Evolutionary conservation across 1,140 invertebrate genomes (phyloP).

Genomic region (Physella acuta): DNA sequence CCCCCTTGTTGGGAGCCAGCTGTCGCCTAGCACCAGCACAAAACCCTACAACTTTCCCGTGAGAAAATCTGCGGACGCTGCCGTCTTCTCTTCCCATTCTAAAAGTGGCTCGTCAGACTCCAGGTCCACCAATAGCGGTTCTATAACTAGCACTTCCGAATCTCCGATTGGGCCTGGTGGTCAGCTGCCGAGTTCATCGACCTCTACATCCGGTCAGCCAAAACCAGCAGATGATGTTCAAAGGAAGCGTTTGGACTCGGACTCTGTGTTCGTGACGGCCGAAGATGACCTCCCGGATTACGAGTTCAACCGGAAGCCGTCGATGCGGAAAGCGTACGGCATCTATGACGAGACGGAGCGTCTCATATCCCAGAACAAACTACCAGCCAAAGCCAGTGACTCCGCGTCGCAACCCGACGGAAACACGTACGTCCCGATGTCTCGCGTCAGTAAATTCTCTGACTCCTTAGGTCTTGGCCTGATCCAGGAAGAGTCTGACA

Average conservation of each 20-base stretch:
- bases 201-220: background rate
- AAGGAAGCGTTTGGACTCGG: slow-evolving; percentile 20
- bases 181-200: background rate
- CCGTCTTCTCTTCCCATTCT: background rate
- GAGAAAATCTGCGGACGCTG: background rate
- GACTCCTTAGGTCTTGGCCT: slow-evolving; percentile 37
- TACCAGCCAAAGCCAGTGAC: background rate
- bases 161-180: background rate
- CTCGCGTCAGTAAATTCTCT: background rate
- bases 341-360: slow-evolving; percentile 44
- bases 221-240: slow-evolving; percentile 13
- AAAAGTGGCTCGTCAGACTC: slow-evolving; percentile 14
- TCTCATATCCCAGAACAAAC: slow-evolving; percentile 20
- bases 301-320: slow-evolving; percentile 35
- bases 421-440: background rate
- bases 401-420: background rate
- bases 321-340: slow-evolving; percentile 50
- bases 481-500: slow-evolving; percentile 45
- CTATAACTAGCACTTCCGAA: background rate
- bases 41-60: background rate
- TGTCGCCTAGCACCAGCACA: background rate
- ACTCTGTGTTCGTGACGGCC: slow-evolving; percentile 36
- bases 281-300: slow-evolving; percentile 16
- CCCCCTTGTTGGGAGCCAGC: background rate
- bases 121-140: slow-evolving; percentile 1